A percentile compares a stretch with the other conserved stretches of the same genome.
These are phyloP conservation scores for Athrips mouffetella DNA, from an alignment of 2,888 invertebrate species.

Conservation along the genomic window DNA sequence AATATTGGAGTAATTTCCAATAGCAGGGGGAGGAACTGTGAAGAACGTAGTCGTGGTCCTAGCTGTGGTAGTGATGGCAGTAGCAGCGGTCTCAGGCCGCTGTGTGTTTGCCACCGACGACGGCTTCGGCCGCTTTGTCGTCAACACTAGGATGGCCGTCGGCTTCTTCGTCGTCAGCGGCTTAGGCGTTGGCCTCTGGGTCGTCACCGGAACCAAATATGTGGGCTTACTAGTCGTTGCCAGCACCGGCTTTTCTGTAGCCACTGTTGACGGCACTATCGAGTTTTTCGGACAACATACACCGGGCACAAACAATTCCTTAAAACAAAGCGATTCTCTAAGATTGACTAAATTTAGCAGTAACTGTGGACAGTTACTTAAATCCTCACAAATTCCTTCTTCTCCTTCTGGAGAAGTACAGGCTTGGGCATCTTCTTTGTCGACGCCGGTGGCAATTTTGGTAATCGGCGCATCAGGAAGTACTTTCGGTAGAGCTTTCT, in stretches of 20 bases:
- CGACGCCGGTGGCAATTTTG: conserved; percentile 63
- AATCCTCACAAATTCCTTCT: conserved; percentile 89
- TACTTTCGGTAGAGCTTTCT: conserved; percentile 63
- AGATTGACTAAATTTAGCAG: conserved; percentile 88
- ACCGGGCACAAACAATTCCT: conserved; percentile 93
- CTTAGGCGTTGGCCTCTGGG: conserved; percentile 54
- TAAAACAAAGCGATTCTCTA: conserved; percentile 92
- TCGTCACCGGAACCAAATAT: conserved; percentile 61
- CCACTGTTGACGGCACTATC: conserved; percentile 45
- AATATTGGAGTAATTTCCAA: conserved; percentile 69
- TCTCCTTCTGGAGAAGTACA: conserved; percentile 91
- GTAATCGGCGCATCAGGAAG: conserved; percentile 65
- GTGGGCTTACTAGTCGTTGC: conserved; percentile 64
- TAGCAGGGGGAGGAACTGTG: conserved; percentile 56
- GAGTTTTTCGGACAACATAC: conserved; percentile 89
- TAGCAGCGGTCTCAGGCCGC: conserved; percentile 36
- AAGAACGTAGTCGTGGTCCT: conserved; percentile 62
- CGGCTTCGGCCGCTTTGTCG: conserved; percentile 33
- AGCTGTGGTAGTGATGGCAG: conserved; percentile 44
- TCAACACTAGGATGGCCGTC: conserved; percentile 32
- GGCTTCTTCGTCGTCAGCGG: conserved; percentile 41
- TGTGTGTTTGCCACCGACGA: conserved; percentile 41
- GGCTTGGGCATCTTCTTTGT: conserved; percentile 76
- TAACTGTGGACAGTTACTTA: conserved; percentile 92
- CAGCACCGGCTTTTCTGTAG: conserved; percentile 52